Conservation (phyloP, 30 jellyfish, hydroid and myxozoan species). For the Aurelia sp. region DNA sequence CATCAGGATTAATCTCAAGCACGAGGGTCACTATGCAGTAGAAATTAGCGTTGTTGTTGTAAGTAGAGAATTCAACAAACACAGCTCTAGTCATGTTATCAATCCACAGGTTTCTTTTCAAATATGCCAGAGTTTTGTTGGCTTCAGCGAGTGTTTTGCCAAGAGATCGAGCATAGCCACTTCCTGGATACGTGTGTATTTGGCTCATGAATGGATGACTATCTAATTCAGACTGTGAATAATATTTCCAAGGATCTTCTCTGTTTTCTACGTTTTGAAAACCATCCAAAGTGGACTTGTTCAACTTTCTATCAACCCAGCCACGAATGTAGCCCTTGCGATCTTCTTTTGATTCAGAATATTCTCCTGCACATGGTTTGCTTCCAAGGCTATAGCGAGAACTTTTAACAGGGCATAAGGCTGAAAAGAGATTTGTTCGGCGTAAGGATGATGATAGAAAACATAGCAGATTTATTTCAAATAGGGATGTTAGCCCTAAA, state of each 20-base stretch:
- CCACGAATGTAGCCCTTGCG: conserved; percentile 15
- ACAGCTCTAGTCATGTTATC: conserved; percentile 81
- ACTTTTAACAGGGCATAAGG: neutral
- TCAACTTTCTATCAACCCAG: conserved; percentile 22
- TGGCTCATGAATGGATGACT: conserved; percentile 29
- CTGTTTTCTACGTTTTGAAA: neutral
- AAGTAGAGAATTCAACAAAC: conserved; percentile 75
- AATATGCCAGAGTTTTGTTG: conserved; percentile 10
- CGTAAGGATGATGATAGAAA: too few relatives aligned
- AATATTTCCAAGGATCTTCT: conserved; percentile 57
- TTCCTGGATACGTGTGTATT: conserved; percentile 69
- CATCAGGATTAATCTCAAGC: conserved; percentile 68
- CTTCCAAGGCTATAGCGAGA: neutral
- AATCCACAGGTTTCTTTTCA: conserved; percentile 64
- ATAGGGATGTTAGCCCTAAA: too few relatives aligned
- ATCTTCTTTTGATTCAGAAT: conserved; percentile 9
- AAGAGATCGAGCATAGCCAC: conserved; percentile 78
- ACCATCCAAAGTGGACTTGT: neutral
- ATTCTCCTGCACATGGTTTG: conserved; percentile 13
- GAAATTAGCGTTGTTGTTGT: conserved; percentile 79
- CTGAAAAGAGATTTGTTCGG: too few relatives aligned
- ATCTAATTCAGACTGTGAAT: conserved; percentile 24
- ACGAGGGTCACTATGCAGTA: conserved; percentile 70
- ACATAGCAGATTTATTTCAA: too few relatives aligned
- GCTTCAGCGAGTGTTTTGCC: conserved; percentile 53